Conservation (phyloP, 1,140 invertebrate genomes). For the Atta colombica region DNA sequence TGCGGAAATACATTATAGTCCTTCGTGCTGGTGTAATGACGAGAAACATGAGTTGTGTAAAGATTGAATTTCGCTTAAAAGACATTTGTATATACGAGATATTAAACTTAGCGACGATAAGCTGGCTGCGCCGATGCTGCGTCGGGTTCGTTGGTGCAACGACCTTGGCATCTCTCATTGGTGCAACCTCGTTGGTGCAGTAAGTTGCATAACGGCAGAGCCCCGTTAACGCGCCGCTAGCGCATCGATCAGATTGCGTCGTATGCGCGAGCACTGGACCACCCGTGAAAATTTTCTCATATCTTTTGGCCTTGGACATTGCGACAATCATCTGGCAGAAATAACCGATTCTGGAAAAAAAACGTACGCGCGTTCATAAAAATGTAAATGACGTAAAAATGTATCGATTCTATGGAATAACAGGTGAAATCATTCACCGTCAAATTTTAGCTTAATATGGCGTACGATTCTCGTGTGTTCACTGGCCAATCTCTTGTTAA, state of each 20-base stretch:
- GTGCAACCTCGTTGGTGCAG: slow-evolving; percentile 58
- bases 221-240: slow-evolving; percentile 49
- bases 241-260: slow-evolving; percentile 63
- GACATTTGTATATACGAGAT: not conserved
- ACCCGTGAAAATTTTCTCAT: slow-evolving; percentile 2
- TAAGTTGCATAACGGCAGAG: slow-evolving; percentile 58
- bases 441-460: not conserved
- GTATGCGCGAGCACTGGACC: slow-evolving; percentile 39
- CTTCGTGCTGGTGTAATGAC: not conserved
- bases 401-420: not conserved
- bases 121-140: slow-evolving; percentile 45
- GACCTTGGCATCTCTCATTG: slow-evolving; percentile 59
- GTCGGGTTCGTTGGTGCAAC: slow-evolving; percentile 56
- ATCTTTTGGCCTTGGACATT: not conserved
- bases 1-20: not conserved
- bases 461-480: not conserved
- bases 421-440: not conserved
- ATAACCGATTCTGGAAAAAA: not conserved
- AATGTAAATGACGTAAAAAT: not conserved
- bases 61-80: not conserved
- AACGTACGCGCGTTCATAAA: too few relatives aligned
- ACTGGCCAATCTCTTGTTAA: not conserved
- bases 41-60: not conserved
- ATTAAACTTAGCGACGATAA: slow-evolving; percentile 17
- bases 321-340: not conserved